Base-by-base conservation (phyloP, 2,113 vertebrate genomes). In the Delphinus delphis region DNA sequence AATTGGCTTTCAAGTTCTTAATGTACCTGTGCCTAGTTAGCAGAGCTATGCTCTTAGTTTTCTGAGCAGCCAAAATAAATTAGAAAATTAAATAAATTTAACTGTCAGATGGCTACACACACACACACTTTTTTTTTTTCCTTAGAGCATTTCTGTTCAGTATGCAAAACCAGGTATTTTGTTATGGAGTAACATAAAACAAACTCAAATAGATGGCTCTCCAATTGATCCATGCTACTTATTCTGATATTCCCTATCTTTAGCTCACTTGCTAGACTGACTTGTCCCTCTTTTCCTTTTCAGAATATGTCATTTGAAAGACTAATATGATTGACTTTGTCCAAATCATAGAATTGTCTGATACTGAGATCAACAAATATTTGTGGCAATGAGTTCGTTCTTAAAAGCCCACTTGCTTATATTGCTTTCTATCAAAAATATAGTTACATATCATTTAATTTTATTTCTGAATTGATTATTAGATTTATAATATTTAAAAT, bases 1-100 rank as follows among this genome's bases (percentile, higher is more conserved):
- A 85, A 82, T 88, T 68, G n/a, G 9, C 17, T 92, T 95, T 81
- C 67, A 89, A 65, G 38, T 76, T 97, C 33, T 97, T 41, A 53
- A 36, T 84, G 8, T 36, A 50, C 21, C 17, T 65, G n/a, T 85
- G 41, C 20, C 70, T 87, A 47, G 58, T 87, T 97, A 86, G 55
- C n/a, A 86, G 33, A 70, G 8, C 1, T 62, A 11, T n/a, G 5
- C 6, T 74, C 10, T 95, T 93, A 74, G 67, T 74, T 94, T 88
- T 93, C 67, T 94, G 20, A 91, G 18, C 26, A 92, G 50, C 33
- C 38, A 88, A 73, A 63, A 5, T 74, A 58, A 74, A 0, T 73
- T 68, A 90, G n/a, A 85, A 90, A 91, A 50, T 28, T 18, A 58
- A 63, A 62, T 70, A 80, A n/a, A 68, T 82, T 81, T 47, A 36